A percentile compares a stretch with the other conserved stretches of the same genome.
These are phyloP conservation scores for Enteromius anoplus DNA, from an alignment of 2,797 vertebrate genomes.

Conservation along the genomic window DNA sequence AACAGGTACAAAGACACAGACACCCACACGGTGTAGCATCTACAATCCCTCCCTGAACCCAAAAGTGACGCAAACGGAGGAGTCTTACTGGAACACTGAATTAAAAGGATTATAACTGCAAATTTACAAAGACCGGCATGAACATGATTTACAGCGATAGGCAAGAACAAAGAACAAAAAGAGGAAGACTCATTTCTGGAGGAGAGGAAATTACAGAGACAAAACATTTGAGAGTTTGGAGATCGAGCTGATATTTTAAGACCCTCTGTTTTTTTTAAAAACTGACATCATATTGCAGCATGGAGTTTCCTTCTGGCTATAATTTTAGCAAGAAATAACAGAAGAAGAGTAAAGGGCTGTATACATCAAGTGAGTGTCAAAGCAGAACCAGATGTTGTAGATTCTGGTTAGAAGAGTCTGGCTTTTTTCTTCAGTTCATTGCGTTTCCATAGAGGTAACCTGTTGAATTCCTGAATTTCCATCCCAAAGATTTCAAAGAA, in stretches of 20 bases:
- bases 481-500: slow-evolving; percentile 93
- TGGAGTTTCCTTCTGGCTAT: neutral
- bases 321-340: slow-evolving; percentile 1
- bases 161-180: slow-evolving; percentile 26
- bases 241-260: slow-evolving; percentile 5
- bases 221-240: neutral
- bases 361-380: neutral
- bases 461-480: slow-evolving; percentile 90
- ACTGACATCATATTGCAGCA: slow-evolving; percentile 16
- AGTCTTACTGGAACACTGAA: slow-evolving; percentile 13
- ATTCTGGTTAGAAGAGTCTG: slow-evolving; percentile 85
- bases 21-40: slow-evolving; percentile 20
- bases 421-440: slow-evolving; percentile 95
- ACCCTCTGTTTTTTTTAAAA: neutral
- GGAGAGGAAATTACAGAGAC: slow-evolving; percentile 6
- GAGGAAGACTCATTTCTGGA: slow-evolving; percentile 27
- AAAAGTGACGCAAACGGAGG: slow-evolving; percentile 5
- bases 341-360: neutral
- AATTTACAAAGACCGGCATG: slow-evolving; percentile 22
- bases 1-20: slow-evolving; percentile 27
- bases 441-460: slow-evolving; percentile 95
- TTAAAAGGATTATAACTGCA: slow-evolving; percentile 9
- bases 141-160: slow-evolving; percentile 20
- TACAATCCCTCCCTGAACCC: slow-evolving; percentile 20
- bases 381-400: neutral